Percentiles rank a stretch among this genome's conserved stretches.
phyloP scores from a whole-genome alignment of 2,113 vertebrate species.

The Numenius arquata region DNA sequence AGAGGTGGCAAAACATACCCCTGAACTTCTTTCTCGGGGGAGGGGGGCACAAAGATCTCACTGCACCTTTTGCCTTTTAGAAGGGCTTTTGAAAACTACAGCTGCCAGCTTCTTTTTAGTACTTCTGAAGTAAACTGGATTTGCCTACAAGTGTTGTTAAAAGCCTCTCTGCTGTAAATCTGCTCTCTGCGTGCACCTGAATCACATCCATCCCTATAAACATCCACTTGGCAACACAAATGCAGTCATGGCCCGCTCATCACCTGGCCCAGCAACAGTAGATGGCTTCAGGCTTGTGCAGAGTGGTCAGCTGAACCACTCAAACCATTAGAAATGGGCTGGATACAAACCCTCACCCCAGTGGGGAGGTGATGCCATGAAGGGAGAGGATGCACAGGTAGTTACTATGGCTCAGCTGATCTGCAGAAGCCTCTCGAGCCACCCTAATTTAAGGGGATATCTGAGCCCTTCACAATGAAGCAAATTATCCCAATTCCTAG shows the following conservation, averaged over 20 bases:
- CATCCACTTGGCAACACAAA: neutral
- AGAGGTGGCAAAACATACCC: neutral
- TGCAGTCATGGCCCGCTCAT: neutral
- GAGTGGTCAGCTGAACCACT: neutral
- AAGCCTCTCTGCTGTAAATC: neutral
- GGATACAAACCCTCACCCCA: neutral
- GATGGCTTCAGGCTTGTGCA: neutral
- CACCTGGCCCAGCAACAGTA: neutral
- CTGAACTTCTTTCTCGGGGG: neutral
- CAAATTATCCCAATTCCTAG: neutral
- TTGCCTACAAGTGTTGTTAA: neutral
- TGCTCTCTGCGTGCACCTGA: neutral
- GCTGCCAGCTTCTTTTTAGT: neutral
- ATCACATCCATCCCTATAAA: neutral
- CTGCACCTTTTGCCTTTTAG: neutral
- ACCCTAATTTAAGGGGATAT: neutral
- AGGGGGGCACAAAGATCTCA: neutral
- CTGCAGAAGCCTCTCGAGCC: accelerated
- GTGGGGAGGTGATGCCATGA: accelerated
- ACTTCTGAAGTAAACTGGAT: neutral
- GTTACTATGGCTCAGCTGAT: neutral
- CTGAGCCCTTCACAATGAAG: neutral
- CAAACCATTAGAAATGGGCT: neutral
- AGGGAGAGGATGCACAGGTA: neutral
- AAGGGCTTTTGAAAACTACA: neutral